Conservation (phyloP, 2,113 vertebrate genomes). For the Brienomyrus longianalis region DNA sequence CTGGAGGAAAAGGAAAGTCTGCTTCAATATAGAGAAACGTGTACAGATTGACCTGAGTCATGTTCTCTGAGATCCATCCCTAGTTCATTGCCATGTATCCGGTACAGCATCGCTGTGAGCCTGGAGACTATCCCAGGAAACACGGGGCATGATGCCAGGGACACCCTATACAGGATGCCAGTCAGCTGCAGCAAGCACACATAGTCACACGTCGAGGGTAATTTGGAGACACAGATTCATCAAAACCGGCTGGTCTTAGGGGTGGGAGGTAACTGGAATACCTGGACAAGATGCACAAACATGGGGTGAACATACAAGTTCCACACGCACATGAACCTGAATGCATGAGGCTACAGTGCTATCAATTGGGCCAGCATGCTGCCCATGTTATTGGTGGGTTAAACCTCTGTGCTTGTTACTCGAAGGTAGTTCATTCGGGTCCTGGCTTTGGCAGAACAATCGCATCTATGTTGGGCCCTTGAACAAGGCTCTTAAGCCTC, state of each 20-base stretch:
- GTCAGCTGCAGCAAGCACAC: background rate
- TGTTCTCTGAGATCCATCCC: background rate
- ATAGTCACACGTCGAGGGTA: background rate
- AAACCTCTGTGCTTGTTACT: too few relatives aligned
- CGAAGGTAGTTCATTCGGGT: background rate
- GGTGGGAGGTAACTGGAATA: background rate
- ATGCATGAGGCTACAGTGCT: background rate
- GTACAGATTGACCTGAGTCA: background rate
- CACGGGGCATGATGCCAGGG: background rate
- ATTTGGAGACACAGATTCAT: background rate
- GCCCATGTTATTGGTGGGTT: background rate
- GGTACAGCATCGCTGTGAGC: background rate
- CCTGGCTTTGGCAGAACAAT: background rate
- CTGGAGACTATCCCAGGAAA: background rate
- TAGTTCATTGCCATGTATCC: background rate
- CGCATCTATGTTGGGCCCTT: background rate
- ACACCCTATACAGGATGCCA: background rate
- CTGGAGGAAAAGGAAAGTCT: background rate
- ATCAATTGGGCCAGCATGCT: background rate
- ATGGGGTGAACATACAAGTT: background rate
- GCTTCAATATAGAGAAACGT: background rate
- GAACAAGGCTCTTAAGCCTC: background rate
- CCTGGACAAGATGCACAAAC: background rate
- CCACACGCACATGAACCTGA: background rate
- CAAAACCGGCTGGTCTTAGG: background rate